phyloP scores from a whole-genome alignment of 2,888 invertebrate species.

The Mesopsocus fuscifrons region DNA sequence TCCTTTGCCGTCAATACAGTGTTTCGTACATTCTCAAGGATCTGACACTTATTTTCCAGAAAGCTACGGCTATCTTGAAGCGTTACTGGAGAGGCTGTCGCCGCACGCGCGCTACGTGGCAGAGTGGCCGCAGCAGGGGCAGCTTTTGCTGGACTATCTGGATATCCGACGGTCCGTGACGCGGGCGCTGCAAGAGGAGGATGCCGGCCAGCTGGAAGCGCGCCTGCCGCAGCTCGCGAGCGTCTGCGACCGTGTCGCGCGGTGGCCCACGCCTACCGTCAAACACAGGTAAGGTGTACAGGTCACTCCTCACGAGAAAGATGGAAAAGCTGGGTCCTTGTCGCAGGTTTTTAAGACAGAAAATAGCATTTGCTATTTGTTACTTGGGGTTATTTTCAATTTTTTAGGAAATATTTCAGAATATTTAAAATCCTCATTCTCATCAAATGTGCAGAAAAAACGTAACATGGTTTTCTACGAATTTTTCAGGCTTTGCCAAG shows the following conservation, averaged over 20 bases:
- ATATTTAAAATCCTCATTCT: too few species aligned
- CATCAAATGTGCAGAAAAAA: not conserved
- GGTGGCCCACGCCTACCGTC: constrained; percentile 28
- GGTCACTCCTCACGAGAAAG: too few species aligned
- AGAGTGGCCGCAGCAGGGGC: constrained; percentile 54
- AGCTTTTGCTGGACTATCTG: constrained; percentile 51
- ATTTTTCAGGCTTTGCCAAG: constrained; percentile 31
- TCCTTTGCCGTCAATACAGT: too few species aligned
- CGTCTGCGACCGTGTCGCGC: constrained; percentile 29
- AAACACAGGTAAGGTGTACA: constrained; percentile 28
- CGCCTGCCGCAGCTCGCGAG: constrained; percentile 30
- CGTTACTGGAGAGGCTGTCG: constrained; percentile 38
- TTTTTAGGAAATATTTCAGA: too few species aligned
- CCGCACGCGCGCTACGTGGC: constrained; percentile 34
- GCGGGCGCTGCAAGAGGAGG: constrained; percentile 29
- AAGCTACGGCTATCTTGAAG: constrained; percentile 41
- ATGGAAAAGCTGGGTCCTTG: too few species aligned
- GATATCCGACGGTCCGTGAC: constrained; percentile 31
- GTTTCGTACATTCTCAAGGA: too few species aligned
- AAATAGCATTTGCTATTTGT: too few species aligned
- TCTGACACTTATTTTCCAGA: too few species aligned
- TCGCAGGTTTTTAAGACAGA: too few species aligned
- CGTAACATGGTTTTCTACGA: constrained; percentile 8
- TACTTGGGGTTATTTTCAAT: too few species aligned
- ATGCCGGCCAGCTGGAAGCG: constrained; percentile 25